Percentiles rank a stretch among this genome's conserved stretches.
Evolutionary conservation across 2,113 vertebrate species (phyloP).

Genomic region (Corynorhinus townsendii): DNA sequence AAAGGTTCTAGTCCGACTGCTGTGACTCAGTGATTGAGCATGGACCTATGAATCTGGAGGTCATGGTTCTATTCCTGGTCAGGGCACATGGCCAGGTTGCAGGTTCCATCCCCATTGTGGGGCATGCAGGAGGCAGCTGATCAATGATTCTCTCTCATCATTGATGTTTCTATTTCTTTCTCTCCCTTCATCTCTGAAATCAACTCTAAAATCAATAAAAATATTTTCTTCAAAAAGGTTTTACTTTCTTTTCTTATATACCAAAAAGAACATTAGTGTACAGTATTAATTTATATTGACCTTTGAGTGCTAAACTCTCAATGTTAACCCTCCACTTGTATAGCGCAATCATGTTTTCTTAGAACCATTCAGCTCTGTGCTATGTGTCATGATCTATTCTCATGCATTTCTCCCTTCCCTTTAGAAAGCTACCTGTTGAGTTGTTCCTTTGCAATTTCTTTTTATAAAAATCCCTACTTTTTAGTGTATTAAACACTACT

Average conservation of each 20-base stretch:
- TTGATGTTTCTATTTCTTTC: too few species aligned
- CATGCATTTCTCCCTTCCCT: constrained; percentile 12
- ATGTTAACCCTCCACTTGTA: constrained; percentile 2
- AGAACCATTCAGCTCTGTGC: constrained; percentile 28
- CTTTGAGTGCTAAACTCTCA: not conserved
- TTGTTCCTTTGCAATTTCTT: constrained; percentile 8
- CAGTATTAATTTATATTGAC: not conserved
- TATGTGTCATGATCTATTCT: constrained; percentile 10
- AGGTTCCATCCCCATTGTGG: too few species aligned
- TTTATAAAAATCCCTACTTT: not conserved
- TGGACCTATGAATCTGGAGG: too few species aligned
- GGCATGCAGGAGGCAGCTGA: too few species aligned
- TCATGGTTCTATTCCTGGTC: too few species aligned
- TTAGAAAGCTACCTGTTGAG: constrained; percentile 24
- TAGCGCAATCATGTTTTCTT: constrained; percentile 6
- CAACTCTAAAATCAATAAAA: too few species aligned
- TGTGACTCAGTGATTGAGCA: too few species aligned
- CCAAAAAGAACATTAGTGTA: not conserved
- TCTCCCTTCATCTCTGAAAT: too few species aligned
- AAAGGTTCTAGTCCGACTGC: not conserved
- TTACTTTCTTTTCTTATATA: not conserved
- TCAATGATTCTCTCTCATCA: too few species aligned
- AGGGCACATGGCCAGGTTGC: too few species aligned
- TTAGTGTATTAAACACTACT: constrained; percentile 41
- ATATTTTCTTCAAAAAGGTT: not conserved